A percentile compares a stretch with the other conserved stretches of the same genome.
Evolutionary conservation across 2,888 invertebrate genomes (phyloP).

Genomic region (Zonitis immaculata): DNA sequence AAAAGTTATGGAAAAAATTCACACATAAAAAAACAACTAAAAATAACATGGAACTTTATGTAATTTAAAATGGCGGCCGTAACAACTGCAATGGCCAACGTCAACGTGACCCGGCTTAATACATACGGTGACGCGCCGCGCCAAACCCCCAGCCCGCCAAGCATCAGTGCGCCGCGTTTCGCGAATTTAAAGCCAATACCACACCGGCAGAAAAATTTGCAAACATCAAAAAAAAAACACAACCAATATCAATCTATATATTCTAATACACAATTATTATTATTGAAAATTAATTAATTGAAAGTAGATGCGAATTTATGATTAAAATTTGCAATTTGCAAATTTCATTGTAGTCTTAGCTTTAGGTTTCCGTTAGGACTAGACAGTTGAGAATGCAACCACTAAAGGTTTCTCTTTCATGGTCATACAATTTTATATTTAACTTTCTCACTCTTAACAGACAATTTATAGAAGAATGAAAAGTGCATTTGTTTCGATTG

Average conservation of each 20-base stretch:
- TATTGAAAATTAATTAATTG: no score
- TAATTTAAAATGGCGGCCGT: slow-evolving; percentile 45
- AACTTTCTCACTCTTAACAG: neutral
- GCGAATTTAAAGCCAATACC: slow-evolving; percentile 16
- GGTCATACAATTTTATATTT: neutral
- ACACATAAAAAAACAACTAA: neutral
- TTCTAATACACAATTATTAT: no score
- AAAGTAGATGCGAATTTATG: no score
- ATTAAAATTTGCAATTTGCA: neutral
- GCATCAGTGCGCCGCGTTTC: slow-evolving; percentile 34
- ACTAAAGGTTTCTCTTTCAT: neutral
- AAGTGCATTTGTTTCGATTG: no score
- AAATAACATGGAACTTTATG: slow-evolving; percentile 15
- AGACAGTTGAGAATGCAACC: neutral
- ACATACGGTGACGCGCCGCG: slow-evolving; percentile 67
- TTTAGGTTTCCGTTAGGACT: neutral
- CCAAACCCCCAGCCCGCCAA: slow-evolving; percentile 44
- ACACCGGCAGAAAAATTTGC: slow-evolving; percentile 16
- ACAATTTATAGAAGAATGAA: no score
- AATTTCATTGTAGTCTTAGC: neutral
- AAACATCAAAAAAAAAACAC: no score
- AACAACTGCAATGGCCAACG: slow-evolving; percentile 44
- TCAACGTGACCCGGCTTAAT: slow-evolving; percentile 58
- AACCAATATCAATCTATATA: no score
- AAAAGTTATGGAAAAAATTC: neutral